Evolutionary conservation across 2,797 vertebrate species (phyloP).

Genomic region (Melanotaenia pygmaea): DNA sequence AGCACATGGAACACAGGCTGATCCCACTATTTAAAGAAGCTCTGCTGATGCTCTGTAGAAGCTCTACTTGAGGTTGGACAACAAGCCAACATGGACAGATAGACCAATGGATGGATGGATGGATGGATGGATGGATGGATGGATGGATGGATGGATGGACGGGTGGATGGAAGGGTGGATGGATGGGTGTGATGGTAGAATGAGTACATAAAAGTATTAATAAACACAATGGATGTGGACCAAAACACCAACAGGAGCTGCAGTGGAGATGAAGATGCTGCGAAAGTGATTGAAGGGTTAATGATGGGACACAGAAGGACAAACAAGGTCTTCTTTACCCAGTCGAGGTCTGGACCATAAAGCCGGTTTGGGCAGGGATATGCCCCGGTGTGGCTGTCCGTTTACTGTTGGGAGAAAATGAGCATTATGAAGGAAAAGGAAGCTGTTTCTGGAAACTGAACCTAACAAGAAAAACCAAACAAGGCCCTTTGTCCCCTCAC

Average conservation of each 20-base stretch:
- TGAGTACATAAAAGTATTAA: slow-evolving; percentile 48
- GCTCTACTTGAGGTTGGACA: slow-evolving; percentile 54
- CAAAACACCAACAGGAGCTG: slow-evolving; percentile 56
- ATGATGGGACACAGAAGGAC: slow-evolving; percentile 66
- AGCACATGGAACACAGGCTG: slow-evolving; percentile 29
- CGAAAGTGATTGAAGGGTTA: slow-evolving; percentile 61
- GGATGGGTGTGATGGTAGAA: slow-evolving; percentile 2
- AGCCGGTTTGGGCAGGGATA: slow-evolving; percentile 72
- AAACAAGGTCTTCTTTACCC: slow-evolving; percentile 74
- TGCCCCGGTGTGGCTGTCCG: slow-evolving; percentile 76
- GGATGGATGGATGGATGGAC: slow-evolving; percentile 12
- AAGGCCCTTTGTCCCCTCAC: neutral
- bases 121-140: slow-evolving; percentile 5
- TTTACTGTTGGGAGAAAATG: slow-evolving; percentile 79
- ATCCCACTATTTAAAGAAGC: slow-evolving; percentile 44
- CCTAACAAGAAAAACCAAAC: slow-evolving; percentile 26
- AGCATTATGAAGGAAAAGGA: slow-evolving; percentile 60
- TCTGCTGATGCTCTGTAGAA: slow-evolving; percentile 47
- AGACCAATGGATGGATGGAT: slow-evolving; percentile 19
- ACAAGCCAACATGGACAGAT: slow-evolving; percentile 40
- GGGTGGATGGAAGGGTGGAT: slow-evolving; percentile 12
- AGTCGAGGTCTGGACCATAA: slow-evolving; percentile 74
- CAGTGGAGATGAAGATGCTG: slow-evolving; percentile 37
- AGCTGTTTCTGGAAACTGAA: slow-evolving; percentile 30
- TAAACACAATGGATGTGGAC: slow-evolving; percentile 49